phyloP scores from a whole-genome alignment of 2,888 invertebrate genomes.

The Erpobdella octoculata region DNA sequence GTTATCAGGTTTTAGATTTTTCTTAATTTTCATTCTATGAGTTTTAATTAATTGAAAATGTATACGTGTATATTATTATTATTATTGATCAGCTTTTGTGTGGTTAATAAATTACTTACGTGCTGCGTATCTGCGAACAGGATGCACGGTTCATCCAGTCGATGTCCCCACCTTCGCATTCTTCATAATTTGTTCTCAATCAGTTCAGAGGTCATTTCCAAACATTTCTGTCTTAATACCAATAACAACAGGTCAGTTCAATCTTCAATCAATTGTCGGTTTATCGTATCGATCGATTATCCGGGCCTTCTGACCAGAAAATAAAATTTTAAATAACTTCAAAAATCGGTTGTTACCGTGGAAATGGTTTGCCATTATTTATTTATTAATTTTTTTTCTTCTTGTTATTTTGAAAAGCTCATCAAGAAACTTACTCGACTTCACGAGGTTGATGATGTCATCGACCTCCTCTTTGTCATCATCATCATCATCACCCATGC shows the following conservation, averaged over 20 bases:
- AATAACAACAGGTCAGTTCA: background rate
- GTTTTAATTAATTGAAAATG: background rate
- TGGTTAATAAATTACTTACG: no score
- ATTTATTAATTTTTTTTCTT: background rate
- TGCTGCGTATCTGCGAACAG: no score
- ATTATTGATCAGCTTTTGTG: background rate
- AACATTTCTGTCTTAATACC: background rate
- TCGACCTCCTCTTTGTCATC: no score
- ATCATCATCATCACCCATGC: no score
- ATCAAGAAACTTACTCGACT: no score
- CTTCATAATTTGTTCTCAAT: conserved; percentile 13
- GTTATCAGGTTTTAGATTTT: background rate
- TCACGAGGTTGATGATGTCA: no score
- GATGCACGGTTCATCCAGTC: conserved; percentile 15
- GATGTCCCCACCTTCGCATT: conserved; percentile 5
- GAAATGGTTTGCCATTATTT: background rate
- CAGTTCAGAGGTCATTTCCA: background rate
- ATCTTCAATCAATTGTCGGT: no score
- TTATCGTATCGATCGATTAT: no score
- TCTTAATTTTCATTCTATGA: background rate
- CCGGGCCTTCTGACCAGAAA: no score
- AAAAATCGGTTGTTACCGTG: background rate
- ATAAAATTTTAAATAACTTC: background rate
- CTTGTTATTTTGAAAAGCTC: background rate
- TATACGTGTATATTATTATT: background rate